These are phyloP conservation scores for Lottia scabra DNA, from an alignment of 2,888 invertebrate genomes.

Conservation along the genomic window DNA sequence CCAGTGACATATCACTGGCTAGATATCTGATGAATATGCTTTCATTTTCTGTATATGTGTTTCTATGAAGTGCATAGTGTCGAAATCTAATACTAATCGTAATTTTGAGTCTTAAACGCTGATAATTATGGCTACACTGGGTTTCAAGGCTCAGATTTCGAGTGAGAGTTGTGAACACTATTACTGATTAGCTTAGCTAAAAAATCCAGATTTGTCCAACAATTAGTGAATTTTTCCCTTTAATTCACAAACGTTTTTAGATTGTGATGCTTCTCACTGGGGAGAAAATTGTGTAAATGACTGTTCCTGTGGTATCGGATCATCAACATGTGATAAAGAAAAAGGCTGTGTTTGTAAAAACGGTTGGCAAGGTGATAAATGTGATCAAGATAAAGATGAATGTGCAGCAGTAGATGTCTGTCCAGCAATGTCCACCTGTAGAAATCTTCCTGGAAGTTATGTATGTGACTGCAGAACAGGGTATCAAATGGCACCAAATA, in stretches of 20 bases:
- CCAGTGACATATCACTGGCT: no score
- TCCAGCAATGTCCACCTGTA: conserved; percentile 17
- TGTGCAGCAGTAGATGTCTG: conserved; percentile 14
- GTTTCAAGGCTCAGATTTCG: no score
- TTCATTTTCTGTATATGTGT: no score
- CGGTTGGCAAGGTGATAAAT: conserved; percentile 21
- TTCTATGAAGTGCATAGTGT: no score
- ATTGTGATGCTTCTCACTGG: conserved; percentile 29
- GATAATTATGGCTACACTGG: no score
- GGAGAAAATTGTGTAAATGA: conserved; percentile 21
- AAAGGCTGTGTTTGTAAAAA: conserved; percentile 25
- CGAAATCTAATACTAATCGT: no score
- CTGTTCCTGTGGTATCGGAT: conserved; percentile 24
- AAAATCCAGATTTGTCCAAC: no score
- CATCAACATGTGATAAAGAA: conserved; percentile 14
- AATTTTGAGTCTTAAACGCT: no score
- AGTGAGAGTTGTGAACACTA: no score
- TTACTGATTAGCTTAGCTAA: no score
- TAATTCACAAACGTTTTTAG: conserved; percentile 18
- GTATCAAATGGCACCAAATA: conserved; percentile 13
- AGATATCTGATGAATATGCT: no score
- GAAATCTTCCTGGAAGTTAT: conserved; percentile 25
- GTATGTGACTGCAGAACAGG: conserved; percentile 24
- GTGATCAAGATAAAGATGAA: conserved; percentile 25
- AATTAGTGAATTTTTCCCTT: no score